Evolutionary conservation across 2,888 invertebrate genomes (phyloP).

Genomic region (Apamea monoglypha): DNA sequence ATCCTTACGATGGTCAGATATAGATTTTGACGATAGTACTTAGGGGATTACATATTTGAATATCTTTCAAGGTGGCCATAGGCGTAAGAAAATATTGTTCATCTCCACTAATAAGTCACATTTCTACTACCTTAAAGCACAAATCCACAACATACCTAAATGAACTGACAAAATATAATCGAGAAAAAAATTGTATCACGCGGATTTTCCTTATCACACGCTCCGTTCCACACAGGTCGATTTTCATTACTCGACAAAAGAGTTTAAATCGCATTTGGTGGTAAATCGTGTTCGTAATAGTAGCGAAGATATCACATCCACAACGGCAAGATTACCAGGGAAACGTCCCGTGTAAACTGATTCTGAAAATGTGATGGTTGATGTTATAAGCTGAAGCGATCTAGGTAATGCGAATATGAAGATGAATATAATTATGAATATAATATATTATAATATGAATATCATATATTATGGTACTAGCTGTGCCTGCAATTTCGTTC

Average conservation of each 20-base stretch:
- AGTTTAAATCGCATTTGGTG: constrained; percentile 53
- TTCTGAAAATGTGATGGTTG: constrained; percentile 60
- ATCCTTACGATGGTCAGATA: no score
- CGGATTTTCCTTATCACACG: constrained; percentile 14
- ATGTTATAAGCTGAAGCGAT: constrained; percentile 27
- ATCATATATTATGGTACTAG: no score
- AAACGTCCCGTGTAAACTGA: constrained; percentile 74
- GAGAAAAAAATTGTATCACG: not conserved
- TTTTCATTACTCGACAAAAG: constrained; percentile 49
- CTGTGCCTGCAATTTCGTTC: no score
- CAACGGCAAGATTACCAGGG: constrained; percentile 68
- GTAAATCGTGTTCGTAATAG: constrained; percentile 33
- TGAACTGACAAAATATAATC: not conserved
- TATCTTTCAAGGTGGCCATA: not conserved
- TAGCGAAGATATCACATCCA: constrained; percentile 63
- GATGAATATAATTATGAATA: no score
- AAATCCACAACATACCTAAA: not conserved
- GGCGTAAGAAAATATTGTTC: not conserved
- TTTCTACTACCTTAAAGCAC: not conserved
- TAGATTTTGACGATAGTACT: not conserved
- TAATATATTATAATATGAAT: no score
- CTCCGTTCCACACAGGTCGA: constrained; percentile 47
- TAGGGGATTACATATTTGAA: not conserved
- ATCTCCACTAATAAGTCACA: not conserved
- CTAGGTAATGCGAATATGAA: no score